Conservation (phyloP, 2,888 invertebrate genomes). For the Harmothoe impar region DNA sequence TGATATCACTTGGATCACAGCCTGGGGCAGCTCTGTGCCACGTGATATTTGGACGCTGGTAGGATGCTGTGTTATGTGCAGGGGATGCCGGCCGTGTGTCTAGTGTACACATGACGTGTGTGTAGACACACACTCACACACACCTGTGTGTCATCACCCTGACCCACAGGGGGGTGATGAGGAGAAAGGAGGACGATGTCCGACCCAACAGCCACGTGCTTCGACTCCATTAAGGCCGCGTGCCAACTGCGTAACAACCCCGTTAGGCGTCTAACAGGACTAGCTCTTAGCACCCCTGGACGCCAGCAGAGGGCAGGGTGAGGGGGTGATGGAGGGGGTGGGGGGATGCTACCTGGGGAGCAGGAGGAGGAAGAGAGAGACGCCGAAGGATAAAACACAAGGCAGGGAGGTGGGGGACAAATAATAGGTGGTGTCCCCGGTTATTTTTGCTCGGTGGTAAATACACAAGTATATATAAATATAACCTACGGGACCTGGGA, state of each 20-base stretch:
- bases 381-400: slow-evolving; percentile 22
- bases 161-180: too few species aligned
- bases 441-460: slow-evolving; percentile 43
- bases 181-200: too few species aligned
- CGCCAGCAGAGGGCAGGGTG: not conserved
- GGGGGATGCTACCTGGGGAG: not conserved
- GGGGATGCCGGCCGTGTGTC: not conserved
- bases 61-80: not conserved
- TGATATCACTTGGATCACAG: too few species aligned
- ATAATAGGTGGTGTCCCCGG: slow-evolving; percentile 37
- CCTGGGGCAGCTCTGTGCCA: too few species aligned
- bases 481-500: slow-evolving; percentile 12
- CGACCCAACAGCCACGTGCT: too few species aligned
- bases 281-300: not conserved
- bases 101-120: not conserved
- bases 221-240: too few species aligned
- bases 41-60: too few species aligned
- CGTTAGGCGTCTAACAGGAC: not conserved
- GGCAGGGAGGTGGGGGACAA: slow-evolving; percentile 35
- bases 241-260: slow-evolving; percentile 42
- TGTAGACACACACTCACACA: not conserved
- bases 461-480: slow-evolving; percentile 37
- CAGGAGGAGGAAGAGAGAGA: slow-evolving; percentile 9
- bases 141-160: not conserved
- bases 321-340: not conserved